Base-by-base conservation (phyloP, 2,797 vertebrate species). In the Phaenicophaeus curvirostris region DNA sequence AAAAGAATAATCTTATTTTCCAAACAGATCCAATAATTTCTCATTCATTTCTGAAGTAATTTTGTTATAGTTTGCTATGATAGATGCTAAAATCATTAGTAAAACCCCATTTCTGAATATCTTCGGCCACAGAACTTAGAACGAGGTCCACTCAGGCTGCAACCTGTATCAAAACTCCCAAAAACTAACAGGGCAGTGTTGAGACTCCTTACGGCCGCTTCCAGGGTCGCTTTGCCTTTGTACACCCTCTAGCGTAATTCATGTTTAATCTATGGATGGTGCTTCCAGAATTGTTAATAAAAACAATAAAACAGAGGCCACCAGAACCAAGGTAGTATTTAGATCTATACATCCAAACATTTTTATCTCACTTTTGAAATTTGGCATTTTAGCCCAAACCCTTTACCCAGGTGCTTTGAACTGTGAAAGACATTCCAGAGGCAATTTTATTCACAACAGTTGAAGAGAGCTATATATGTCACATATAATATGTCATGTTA, bases 261-360 rank as follows among this genome's bases (percentile, higher is more conserved):
- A 12, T n/a, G 23, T 80, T 83, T 77, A 57, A 71, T 46, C 33
- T 46, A 2, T 12, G 21, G 4, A 5, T 46, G 30, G 7, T 63
- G 28, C 50, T 50, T 61, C 53, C 25, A 41, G 18, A 63, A 55
- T 0, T 44, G 13, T 33, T 51, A 51, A n/a, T 30, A 74, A 46
- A 93, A 90, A 35, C 16, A 67, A 13, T 42, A 42, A 87, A 62
- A 58, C 15, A 27, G n/a, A 71, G 15, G 97, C 96, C 97, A 3
- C 13, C 28, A 16, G 9, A 76, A 78, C 37, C 25, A 65, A 82
- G 44, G 35, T 6, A 35, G 15, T 15, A n/a, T 63, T 62, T 71
- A 44, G 7, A 5, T 27, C 21, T 19, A 1, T 15, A 30, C 13
- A 57, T 30, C 21, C 28, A 61, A 59, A 50, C 13, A 15, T 27